Conservation (phyloP, 1,140 invertebrate genomes). For the Varroa destructor region DNA sequence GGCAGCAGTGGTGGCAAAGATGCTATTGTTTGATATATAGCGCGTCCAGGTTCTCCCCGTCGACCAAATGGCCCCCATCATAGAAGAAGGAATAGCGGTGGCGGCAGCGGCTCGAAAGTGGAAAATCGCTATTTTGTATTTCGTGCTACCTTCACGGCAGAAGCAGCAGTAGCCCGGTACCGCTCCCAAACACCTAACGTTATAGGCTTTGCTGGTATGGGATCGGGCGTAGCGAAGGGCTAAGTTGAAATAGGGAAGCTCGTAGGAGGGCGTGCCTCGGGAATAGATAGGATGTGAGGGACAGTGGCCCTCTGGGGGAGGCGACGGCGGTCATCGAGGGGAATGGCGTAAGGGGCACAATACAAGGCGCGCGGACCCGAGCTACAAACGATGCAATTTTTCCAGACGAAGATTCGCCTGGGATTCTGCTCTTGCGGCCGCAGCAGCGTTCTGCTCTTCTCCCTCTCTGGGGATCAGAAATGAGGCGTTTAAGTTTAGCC, state of each 20-base stretch:
- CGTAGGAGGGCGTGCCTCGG: no score
- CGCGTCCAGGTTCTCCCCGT: background rate
- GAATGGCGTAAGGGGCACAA: background rate
- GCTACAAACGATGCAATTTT: slow-evolving; percentile 27
- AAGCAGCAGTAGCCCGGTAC: no score
- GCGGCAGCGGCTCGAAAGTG: background rate
- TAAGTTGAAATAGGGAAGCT: no score
- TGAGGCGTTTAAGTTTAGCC: slow-evolving; percentile 28
- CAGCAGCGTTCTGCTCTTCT: no score
- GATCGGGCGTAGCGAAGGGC: no score
- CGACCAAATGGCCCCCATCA: slow-evolving; percentile 16
- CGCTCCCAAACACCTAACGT: no score
- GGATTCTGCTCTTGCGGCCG: slow-evolving; percentile 2
- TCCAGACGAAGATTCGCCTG: slow-evolving; percentile 17
- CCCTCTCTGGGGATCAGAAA: slow-evolving; percentile 22
- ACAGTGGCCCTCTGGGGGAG: no score
- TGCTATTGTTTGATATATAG: slow-evolving; percentile 24
- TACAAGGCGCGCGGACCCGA: background rate
- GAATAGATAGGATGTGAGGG: no score
- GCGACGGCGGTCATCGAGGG: background rate
- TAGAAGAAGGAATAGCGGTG: no score
- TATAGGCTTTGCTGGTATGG: no score
- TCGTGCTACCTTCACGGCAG: no score
- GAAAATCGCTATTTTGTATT: slow-evolving; percentile 25
- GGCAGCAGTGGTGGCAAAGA: no score